These are phyloP conservation scores for Acanthochromis polyacanthus DNA, from an alignment of 2,113 vertebrate genomes.

Conservation along the genomic window DNA sequence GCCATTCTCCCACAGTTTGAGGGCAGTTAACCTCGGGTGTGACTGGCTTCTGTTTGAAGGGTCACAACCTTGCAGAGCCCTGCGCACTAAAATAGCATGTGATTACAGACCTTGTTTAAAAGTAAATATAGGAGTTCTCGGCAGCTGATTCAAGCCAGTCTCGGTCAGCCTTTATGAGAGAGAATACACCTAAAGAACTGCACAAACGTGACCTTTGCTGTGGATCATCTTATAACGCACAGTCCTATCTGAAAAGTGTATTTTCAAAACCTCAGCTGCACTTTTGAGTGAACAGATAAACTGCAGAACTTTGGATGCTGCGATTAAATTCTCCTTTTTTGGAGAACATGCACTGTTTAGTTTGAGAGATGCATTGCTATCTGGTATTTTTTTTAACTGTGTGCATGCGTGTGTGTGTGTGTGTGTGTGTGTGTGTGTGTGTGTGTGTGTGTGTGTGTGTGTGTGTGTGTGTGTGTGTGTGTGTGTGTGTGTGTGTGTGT, in stretches of 20 bases:
- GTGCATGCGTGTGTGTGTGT: background rate
- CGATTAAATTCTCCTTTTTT: background rate
- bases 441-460: background rate
- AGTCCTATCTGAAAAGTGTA: background rate
- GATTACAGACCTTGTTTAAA: conserved; percentile 80
- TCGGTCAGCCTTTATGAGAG: conserved; percentile 17
- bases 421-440: background rate
- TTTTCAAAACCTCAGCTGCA: background rate
- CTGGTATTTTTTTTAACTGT: conserved; percentile 1
- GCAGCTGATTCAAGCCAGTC: conserved; percentile 62
- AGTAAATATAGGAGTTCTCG: conserved; percentile 80
- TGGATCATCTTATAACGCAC: background rate
- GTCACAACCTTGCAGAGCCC: conserved; percentile 77
- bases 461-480: background rate
- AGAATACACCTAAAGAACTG: conserved; percentile 31
- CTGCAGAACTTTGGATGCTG: background rate
- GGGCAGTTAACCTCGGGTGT: conserved; percentile 79
- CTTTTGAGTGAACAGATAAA: background rate
- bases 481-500: background rate
- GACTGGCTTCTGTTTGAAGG: conserved; percentile 80
- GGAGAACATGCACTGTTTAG: conserved; percentile 8
- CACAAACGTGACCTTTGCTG: conserved; percentile 24
- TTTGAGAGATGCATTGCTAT: conserved; percentile 24
- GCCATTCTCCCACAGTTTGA: conserved; percentile 77
- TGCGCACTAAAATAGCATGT: conserved; percentile 78